phyloP scores from a whole-genome alignment of 2,888 invertebrate species.

The Gerris lacustris region DNA sequence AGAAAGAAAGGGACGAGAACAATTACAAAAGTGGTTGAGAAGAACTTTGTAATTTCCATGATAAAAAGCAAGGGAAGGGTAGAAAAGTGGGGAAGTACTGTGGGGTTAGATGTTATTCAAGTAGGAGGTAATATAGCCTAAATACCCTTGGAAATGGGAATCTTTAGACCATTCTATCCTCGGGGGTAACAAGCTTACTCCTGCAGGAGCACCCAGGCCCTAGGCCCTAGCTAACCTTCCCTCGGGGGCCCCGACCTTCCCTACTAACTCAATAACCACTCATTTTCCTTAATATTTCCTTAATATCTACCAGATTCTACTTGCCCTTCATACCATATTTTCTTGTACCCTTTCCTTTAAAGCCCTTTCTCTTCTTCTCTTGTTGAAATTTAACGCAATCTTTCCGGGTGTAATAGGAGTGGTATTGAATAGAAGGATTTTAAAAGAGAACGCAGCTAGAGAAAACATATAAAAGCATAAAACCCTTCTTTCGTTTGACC shows the following conservation, averaged over 20 bases:
- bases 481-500: too few species aligned
- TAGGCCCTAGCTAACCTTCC: neutral
- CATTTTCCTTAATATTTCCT: constrained; percentile 5
- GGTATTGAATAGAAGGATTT: too few species aligned
- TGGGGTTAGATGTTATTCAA: neutral
- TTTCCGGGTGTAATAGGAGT: too few species aligned
- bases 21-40: too few species aligned
- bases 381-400: too few species aligned
- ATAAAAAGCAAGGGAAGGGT: neutral
- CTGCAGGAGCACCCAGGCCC: too few species aligned
- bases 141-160: neutral
- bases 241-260: neutral
- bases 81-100: neutral
- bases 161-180: neutral
- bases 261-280: neutral
- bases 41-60: too few species aligned
- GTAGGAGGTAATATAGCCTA: constrained; percentile 1
- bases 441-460: too few species aligned
- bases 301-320: neutral
- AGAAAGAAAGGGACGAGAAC: too few species aligned
- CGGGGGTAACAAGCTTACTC: too few species aligned
- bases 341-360: neutral
- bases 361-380: neutral
- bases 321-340: neutral
- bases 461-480: too few species aligned